phyloP scores from a whole-genome alignment of 2,113 vertebrate genomes.

The Epinephelus cyanopodus region DNA sequence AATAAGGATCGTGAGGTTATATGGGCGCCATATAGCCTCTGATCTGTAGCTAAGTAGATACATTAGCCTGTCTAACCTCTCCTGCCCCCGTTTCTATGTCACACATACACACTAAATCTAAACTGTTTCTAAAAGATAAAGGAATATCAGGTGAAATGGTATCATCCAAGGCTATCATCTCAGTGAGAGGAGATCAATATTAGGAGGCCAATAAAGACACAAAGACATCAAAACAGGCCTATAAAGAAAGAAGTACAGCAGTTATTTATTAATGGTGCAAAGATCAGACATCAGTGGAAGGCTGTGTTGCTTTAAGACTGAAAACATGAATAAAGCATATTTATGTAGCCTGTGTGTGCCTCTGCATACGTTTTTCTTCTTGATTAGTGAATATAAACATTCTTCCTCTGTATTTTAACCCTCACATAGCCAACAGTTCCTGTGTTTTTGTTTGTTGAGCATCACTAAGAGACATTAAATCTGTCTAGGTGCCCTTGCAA shows the following conservation, averaged over 20 bases:
- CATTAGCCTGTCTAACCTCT: constrained; percentile 67
- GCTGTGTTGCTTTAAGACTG: neutral
- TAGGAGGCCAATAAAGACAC: constrained; percentile 41
- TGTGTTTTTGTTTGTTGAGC: constrained; percentile 8
- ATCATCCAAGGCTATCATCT: constrained; percentile 40
- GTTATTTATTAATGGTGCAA: constrained; percentile 40
- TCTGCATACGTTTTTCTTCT: neutral
- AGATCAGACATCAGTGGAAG: constrained; percentile 26
- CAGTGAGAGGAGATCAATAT: constrained; percentile 53
- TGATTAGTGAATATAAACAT: constrained; percentile 2
- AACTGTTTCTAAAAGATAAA: constrained; percentile 49
- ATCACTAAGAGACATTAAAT: constrained; percentile 17
- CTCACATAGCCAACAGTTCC: neutral
- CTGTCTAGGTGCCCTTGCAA: constrained; percentile 4
- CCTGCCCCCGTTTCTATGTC: constrained; percentile 11
- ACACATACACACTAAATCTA: constrained; percentile 44
- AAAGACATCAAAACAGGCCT: constrained; percentile 30
- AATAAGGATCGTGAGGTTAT: constrained; percentile 69
- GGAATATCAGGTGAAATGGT: constrained; percentile 49
- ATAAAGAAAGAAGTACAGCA: constrained; percentile 32
- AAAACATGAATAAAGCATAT: constrained; percentile 18
- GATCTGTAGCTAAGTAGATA: constrained; percentile 67
- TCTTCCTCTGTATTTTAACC: neutral
- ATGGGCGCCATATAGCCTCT: constrained; percentile 51
- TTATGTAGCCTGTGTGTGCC: neutral